These are phyloP conservation scores for Agriotes lineatus DNA, from an alignment of 2,888 invertebrate genomes.

Conservation along the genomic window DNA sequence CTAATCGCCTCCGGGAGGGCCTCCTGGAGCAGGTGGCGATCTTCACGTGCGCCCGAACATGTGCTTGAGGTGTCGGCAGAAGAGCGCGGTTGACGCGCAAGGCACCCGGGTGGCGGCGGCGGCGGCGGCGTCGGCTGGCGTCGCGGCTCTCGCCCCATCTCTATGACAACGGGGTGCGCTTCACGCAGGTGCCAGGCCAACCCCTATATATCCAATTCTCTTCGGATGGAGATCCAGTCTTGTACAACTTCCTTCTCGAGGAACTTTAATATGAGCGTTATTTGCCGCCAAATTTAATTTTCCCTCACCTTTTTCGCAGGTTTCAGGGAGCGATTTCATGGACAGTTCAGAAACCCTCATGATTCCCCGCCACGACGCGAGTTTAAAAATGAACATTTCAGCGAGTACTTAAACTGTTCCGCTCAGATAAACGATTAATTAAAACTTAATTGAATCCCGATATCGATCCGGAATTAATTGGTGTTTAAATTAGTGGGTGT, in stretches of 20 bases:
- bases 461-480: conserved; percentile 41
- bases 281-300: conserved; percentile 48
- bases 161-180: conserved; percentile 58
- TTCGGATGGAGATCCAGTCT: conserved; percentile 54
- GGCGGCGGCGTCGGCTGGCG: conserved; percentile 53
- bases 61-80: conserved; percentile 29
- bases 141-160: conserved; percentile 57
- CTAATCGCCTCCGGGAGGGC: not conserved
- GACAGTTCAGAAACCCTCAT: conserved; percentile 6
- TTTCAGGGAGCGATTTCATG: conserved; percentile 17
- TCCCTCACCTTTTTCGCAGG: conserved; percentile 23
- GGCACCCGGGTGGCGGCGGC: too few species aligned
- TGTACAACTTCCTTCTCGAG: conserved; percentile 48
- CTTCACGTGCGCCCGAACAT: conserved; percentile 25
- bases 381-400: conserved; percentile 35
- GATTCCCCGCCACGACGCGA: not conserved
- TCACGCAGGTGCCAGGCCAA: conserved; percentile 60
- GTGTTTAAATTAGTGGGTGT: conserved; percentile 40
- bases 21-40: conserved; percentile 1
- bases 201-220: conserved; percentile 57
- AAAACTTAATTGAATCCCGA: conserved; percentile 43
- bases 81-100: conserved; percentile 29
- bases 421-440: conserved; percentile 46
- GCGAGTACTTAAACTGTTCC: conserved; percentile 35
- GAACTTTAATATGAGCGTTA: conserved; percentile 42